Conservation (phyloP, 2,797 vertebrate genomes). For the Poeciliopsis gracilis region DNA sequence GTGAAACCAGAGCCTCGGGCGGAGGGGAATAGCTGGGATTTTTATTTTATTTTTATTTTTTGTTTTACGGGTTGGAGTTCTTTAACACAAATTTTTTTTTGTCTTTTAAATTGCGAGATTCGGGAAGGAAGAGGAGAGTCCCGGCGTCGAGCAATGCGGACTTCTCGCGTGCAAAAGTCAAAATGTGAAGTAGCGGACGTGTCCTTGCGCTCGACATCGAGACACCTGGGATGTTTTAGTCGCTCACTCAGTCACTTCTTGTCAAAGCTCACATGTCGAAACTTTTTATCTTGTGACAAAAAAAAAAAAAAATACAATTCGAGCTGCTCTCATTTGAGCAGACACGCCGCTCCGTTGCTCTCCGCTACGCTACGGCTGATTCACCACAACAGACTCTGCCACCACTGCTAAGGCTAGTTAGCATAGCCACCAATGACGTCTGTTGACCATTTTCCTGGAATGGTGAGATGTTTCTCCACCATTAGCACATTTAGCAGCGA, state of each 20-base stretch:
- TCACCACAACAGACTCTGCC: too few relatives aligned
- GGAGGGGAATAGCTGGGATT: background rate
- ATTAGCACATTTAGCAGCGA: too few relatives aligned
- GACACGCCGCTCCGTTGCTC: too few relatives aligned
- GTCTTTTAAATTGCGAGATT: conserved; percentile 10
- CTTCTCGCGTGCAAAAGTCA: background rate
- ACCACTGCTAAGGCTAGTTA: too few relatives aligned
- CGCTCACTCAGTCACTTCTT: background rate
- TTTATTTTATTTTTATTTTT: too few relatives aligned
- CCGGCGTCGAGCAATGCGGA: background rate
- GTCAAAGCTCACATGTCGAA: background rate
- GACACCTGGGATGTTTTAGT: background rate
- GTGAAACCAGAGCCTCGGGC: conserved; percentile 54
- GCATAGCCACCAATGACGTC: too few relatives aligned
- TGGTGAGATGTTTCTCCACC: too few relatives aligned
- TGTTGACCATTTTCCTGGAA: too few relatives aligned
- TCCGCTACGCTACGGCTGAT: too few relatives aligned
- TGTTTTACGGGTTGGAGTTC: conserved; percentile 12
- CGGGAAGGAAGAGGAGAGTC: conserved; percentile 6
- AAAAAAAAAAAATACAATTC: too few relatives aligned
- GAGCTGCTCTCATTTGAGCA: too few relatives aligned
- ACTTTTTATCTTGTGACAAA: too few relatives aligned
- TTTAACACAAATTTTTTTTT: conserved; percentile 14
- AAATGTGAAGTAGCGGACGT: background rate
- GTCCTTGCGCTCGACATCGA: background rate